Evolutionary conservation across 92 coral and sea anemone genomes (phyloP).

Genomic region (Phenganax stokvisi): DNA sequence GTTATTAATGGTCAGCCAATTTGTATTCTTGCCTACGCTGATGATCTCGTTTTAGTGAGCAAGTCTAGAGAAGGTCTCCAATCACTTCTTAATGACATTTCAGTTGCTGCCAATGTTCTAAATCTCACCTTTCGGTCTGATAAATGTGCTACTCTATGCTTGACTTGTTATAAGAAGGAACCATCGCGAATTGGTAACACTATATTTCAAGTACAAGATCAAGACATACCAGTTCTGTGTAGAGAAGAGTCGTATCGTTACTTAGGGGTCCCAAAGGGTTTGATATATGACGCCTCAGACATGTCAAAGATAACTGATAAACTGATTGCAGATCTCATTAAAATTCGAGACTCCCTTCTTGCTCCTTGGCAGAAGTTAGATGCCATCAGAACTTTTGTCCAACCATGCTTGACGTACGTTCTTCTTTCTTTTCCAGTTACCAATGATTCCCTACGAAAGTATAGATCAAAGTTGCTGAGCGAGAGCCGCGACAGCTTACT

Average conservation of each 20-base stretch:
- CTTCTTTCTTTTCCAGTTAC: neutral
- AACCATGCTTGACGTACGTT: slow-evolving; percentile 25
- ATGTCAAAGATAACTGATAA: neutral
- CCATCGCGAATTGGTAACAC: slow-evolving; percentile 1
- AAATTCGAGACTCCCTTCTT: slow-evolving; percentile 22
- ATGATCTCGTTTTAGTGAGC: slow-evolving; percentile 32
- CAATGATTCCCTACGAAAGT: neutral
- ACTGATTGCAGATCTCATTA: slow-evolving; percentile 15
- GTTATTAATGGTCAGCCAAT: neutral
- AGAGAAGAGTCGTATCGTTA: slow-evolving; percentile 16
- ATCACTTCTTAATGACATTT: slow-evolving; percentile 20
- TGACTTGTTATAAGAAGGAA: neutral
- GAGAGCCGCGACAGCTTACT: slow-evolving; percentile 7
- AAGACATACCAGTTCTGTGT: neutral
- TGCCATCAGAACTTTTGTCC: slow-evolving; percentile 36
- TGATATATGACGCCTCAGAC: neutral
- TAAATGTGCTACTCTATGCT: slow-evolving; percentile 29
- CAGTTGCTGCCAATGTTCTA: slow-evolving; percentile 16
- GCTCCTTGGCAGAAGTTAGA: slow-evolving; percentile 44
- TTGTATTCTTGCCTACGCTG: slow-evolving; percentile 38
- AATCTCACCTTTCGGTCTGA: slow-evolving; percentile 27
- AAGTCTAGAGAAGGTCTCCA: slow-evolving; percentile 30
- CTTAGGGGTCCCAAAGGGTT: slow-evolving; percentile 32
- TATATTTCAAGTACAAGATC: slow-evolving; percentile 20
- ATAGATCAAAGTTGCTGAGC: slow-evolving; percentile 6